Evolutionary conservation across 92 coral and sea anemone species (phyloP).

Genomic region (Umimayanthus chanpuru): DNA sequence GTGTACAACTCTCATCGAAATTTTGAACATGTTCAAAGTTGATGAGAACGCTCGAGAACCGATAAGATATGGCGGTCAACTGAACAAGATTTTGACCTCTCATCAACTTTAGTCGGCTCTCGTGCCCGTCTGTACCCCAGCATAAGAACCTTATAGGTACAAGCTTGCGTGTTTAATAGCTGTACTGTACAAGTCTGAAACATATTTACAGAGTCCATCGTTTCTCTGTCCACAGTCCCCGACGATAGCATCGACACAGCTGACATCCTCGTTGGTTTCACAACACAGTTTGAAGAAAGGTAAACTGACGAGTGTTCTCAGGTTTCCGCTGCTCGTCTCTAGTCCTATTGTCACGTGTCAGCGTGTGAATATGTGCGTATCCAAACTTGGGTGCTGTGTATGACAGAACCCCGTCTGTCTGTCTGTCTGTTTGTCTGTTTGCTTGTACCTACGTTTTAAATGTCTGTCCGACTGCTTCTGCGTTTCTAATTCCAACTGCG

Average conservation of each 20-base stretch:
- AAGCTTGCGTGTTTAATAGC: no score
- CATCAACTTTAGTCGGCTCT: no score
- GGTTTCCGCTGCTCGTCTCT: neutral
- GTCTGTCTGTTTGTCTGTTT: neutral
- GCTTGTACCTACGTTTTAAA: no score
- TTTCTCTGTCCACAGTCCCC: conserved; percentile 66
- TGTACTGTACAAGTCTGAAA: neutral
- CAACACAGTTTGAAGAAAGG: conserved; percentile 97
- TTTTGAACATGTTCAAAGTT: no score
- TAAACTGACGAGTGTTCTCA: conserved; percentile 1
- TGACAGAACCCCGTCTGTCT: neutral
- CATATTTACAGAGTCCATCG: neutral
- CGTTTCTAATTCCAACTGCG: no score
- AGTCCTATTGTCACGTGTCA: neutral
- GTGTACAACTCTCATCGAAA: no score
- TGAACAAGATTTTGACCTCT: no score
- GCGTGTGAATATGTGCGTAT: neutral
- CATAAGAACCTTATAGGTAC: no score
- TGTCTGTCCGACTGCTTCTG: no score
- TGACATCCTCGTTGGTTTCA: conserved; percentile 83
- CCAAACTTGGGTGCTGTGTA: neutral
- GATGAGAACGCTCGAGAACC: no score
- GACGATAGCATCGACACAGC: conserved; percentile 74
- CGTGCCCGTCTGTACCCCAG: no score
- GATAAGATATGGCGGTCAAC: no score